phyloP scores from a whole-genome alignment of 2,797 vertebrate species.

The Urophycis tenuis region DNA sequence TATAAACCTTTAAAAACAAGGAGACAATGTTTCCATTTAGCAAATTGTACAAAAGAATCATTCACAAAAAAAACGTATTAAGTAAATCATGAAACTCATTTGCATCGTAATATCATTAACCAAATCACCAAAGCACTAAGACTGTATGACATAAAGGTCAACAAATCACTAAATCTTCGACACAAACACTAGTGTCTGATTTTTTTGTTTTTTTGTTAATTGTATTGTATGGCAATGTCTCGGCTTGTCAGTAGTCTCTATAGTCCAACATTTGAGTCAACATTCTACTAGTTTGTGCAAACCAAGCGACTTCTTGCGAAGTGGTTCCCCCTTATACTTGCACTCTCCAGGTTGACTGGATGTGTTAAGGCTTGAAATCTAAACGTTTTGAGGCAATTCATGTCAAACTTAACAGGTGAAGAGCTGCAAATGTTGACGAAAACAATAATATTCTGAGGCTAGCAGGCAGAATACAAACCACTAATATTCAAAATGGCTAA shows the following conservation, averaged over 20 bases:
- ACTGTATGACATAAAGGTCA: constrained; percentile 18
- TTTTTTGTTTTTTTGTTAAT: constrained; percentile 25
- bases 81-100: constrained; percentile 47
- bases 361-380: constrained; percentile 54
- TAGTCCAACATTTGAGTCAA: constrained; percentile 2
- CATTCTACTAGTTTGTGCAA: constrained; percentile 15
- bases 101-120: constrained; percentile 54
- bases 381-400: constrained; percentile 34
- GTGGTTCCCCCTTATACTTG: not conserved
- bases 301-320: not conserved
- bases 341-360: not conserved
- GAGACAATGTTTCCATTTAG: constrained; percentile 64
- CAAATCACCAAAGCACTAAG: constrained; percentile 49
- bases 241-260: constrained; percentile 18
- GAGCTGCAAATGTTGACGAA: constrained; percentile 11
- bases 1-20: constrained; percentile 74
- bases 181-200: constrained; percentile 28
- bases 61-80: constrained; percentile 49
- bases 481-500: not conserved
- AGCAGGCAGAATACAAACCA: not conserved
- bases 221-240: constrained; percentile 17
- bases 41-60: constrained; percentile 71
- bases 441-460: not conserved
- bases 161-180: constrained; percentile 46
- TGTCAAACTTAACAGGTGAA: constrained; percentile 25